Evolutionary conservation across 1,140 invertebrate species (phyloP), one percentile per base, ranked within the genome.

Genomic region (Drosophila nasuta): DNA sequence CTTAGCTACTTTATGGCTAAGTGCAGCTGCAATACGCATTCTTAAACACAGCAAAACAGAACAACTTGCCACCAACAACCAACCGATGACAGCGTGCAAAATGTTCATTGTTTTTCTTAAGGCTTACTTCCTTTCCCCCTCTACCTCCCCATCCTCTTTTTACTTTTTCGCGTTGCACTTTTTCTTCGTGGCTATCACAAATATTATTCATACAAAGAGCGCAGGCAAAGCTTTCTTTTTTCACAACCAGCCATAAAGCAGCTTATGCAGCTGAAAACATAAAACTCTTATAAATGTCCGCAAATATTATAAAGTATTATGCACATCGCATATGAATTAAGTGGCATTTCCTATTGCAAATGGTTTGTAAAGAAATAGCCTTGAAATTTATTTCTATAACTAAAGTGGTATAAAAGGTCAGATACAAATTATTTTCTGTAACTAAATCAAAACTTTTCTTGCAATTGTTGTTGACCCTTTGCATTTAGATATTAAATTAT

Each of bases 1-100:
- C 66, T 88, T 80, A 75, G 83, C 83, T 87, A 88, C 83, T 87
- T 88, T 87, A 88, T 88, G 81, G 75, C 79, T 88, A 88, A 87
- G 83, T 88, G 83, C 83, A 87, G 73, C 83, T 87, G 83, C 54
- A 77, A 76, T 83, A 80, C 71, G 63, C 79, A 77, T 83, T 71
- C 77, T 54, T 68, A 62, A 48, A 60, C 68, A 78, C 66, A 72
- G 30, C 25, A 38, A 68, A 41, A 66, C 49, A 45, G 71, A 41
- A 66, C 49, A 76, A 78, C 83, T 71, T 79, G 0, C 20, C 82
- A 80, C 5, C 20, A 25, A 25, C 3, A 25, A 25, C 52, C 15
- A 82, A 70, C 73, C 73, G 83, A 66, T 87, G 83, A 88, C 83
- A 87, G 71, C 49, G 51, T 46, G 28, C 63, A 58, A 54, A 75